Base-by-base conservation (phyloP, 2,797 vertebrate species). In the Enteromius afrohamiltoni region DNA sequence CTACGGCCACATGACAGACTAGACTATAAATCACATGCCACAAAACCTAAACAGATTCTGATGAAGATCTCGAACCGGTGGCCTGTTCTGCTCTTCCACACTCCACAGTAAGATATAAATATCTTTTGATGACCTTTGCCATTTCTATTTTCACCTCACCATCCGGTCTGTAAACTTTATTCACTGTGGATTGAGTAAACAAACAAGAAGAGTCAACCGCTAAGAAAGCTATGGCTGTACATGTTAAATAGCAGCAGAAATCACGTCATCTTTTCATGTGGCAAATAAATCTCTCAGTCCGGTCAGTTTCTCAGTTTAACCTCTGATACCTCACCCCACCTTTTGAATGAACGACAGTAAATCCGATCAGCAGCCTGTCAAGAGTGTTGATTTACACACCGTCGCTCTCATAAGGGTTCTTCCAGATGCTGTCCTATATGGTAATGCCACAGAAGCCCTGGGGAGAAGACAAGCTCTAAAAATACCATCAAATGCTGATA, bases 281-380 rank as follows among this genome's bases (percentile, higher is more conserved):
- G 31, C 1, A 21, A 21, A 60, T 83, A 29, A 47, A 29, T 71
- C 23, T 34, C 47, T 40, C 23, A 0, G 11, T n/a, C 47, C 6
- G 4, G 9, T n/a, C 77, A 3, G 1, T 37, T 76, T 76, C 77
- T 73, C 40, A 34, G n/a, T 21, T 42, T 34, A 58, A 80, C 26
- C 40, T 53, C 11, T 6, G 76, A 1, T 1, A 26, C 62, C 31
- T 45, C 23, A 0, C 42, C 26, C 31, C 19, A 34, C 55, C 40
- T 34, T 60, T 60, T 23, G 26, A 80, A 21, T 58, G 40, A n/a
- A 60, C 26, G 31, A 80, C 85, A 26, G 69, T 86, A 79, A 67
- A 86, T 86, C 67, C 8, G 37, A 64, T 86, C 85, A 86, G 45
- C 73, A 40, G 55, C 21, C 55, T 73, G 42, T 83, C 80, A 62